Evolutionary conservation across 2,113 vertebrate species (phyloP).

Genomic region (Ptychochromis oligacanthus): DNA sequence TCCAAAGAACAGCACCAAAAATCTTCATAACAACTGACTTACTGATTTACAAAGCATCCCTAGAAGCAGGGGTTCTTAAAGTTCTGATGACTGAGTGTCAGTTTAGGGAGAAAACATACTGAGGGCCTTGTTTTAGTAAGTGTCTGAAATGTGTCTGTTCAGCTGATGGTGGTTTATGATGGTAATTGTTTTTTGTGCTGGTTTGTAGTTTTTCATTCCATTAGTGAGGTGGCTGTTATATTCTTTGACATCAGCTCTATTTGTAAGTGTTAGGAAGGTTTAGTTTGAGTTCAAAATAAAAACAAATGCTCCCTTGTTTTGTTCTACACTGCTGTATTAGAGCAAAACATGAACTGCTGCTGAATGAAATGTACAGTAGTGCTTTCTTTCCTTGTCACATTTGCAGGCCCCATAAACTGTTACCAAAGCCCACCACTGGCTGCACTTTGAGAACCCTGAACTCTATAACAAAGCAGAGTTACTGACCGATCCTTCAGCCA

Average conservation of each 20-base stretch:
- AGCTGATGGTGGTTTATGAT: background rate
- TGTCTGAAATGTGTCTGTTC: background rate
- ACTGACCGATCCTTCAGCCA: slow-evolving; percentile 95
- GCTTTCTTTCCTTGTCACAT: too few relatives aligned
- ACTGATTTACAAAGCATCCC: background rate
- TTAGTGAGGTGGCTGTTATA: background rate
- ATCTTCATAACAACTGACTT: too few relatives aligned
- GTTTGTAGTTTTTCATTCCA: background rate
- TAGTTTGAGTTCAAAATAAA: background rate
- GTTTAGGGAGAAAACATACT: background rate
- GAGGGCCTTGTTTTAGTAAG: background rate
- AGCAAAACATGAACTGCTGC: background rate
- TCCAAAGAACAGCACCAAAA: background rate
- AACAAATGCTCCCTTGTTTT: background rate
- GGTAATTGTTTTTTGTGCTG: background rate
- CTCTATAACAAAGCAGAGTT: background rate
- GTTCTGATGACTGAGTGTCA: background rate
- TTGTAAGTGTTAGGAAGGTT: background rate
- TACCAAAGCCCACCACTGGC: too few relatives aligned
- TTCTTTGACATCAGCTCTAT: background rate
- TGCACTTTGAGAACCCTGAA: background rate
- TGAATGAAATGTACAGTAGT: too few relatives aligned
- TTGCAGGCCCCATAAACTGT: too few relatives aligned
- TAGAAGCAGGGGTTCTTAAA: background rate
- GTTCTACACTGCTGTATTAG: background rate